Percentiles rank a stretch among this genome's conserved stretches.
Conservation (phyloP, 2,888 invertebrate genomes). For the Petrolisthes cinctipes region DNA sequence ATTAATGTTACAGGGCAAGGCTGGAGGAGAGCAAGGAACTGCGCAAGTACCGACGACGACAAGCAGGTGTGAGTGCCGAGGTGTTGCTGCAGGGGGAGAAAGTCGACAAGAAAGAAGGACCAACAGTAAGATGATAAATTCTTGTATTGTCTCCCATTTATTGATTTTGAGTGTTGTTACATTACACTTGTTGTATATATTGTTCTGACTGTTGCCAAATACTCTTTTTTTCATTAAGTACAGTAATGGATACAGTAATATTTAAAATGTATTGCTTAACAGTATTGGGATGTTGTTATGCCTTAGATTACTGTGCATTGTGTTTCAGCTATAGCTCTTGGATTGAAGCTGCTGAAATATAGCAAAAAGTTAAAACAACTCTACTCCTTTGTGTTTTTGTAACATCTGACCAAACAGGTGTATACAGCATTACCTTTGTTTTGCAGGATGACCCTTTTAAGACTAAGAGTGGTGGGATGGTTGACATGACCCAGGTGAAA, state of each 20-base stretch:
- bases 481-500: slow-evolving; percentile 78
- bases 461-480: slow-evolving; percentile 86
- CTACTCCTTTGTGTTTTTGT: too few species aligned
- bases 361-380: too few species aligned
- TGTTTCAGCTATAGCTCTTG: too few species aligned
- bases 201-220: neutral
- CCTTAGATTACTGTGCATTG: too few species aligned
- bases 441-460: slow-evolving; percentile 77
- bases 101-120: slow-evolving; percentile 54
- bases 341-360: too few species aligned
- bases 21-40: slow-evolving; percentile 62
- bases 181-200: neutral
- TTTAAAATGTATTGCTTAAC: neutral
- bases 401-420: too few species aligned
- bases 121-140: slow-evolving; percentile 36
- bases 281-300: too few species aligned
- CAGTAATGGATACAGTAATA: neutral
- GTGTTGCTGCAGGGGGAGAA: slow-evolving; percentile 53
- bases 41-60: slow-evolving; percentile 54
- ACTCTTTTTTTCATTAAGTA: neutral
- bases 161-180: neutral
- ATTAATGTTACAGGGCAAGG: slow-evolving; percentile 37
- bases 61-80: slow-evolving; percentile 61
- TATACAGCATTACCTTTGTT: too few species aligned
- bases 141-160: neutral